A percentile compares a stretch with the other conserved stretches of the same genome.
Conservation (phyloP, 2,888 invertebrate species). For the Penaeus monodon region DNA sequence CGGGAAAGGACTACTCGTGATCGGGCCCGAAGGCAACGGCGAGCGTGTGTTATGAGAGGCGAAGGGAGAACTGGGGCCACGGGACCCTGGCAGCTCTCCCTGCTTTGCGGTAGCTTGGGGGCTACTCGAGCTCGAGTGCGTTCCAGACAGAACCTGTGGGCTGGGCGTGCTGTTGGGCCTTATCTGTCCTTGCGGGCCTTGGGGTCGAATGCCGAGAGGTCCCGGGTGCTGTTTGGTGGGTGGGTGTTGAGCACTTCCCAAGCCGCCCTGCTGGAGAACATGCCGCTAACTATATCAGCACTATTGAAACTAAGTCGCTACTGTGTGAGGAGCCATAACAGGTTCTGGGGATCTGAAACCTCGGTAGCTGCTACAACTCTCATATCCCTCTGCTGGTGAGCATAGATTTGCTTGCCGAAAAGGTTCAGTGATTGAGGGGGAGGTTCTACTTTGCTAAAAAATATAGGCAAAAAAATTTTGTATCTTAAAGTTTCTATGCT, state of each 20-base stretch:
- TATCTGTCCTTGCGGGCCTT: constrained; percentile 23
- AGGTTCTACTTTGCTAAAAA: too few species aligned
- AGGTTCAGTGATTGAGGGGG: too few species aligned
- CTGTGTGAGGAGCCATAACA: constrained; percentile 2
- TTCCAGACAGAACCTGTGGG: constrained; percentile 30
- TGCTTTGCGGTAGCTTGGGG: constrained; percentile 44
- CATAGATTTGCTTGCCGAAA: too few species aligned
- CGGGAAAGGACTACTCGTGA: constrained; percentile 36
- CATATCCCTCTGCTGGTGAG: too few species aligned
- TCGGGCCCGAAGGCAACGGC: constrained; percentile 32
- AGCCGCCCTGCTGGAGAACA: constrained; percentile 59
- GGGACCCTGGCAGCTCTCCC: constrained; percentile 33
- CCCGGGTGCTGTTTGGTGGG: constrained; percentile 31
- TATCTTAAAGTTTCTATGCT: too few species aligned
- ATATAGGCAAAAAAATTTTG: too few species aligned
- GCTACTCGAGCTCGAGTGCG: constrained; percentile 42
- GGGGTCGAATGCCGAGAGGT: constrained; percentile 48
- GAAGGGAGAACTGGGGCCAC: constrained; percentile 41
- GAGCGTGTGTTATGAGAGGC: constrained; percentile 30
- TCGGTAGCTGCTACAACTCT: too few species aligned
- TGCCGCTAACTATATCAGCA: constrained; percentile 47
- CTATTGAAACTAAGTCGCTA: too few species aligned
- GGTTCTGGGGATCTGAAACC: too few species aligned
- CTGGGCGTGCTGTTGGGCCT: constrained; percentile 45
- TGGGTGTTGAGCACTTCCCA: constrained; percentile 50